Conservation (phyloP, 2,888 invertebrate species). For the Diarsia dahlii region DNA sequence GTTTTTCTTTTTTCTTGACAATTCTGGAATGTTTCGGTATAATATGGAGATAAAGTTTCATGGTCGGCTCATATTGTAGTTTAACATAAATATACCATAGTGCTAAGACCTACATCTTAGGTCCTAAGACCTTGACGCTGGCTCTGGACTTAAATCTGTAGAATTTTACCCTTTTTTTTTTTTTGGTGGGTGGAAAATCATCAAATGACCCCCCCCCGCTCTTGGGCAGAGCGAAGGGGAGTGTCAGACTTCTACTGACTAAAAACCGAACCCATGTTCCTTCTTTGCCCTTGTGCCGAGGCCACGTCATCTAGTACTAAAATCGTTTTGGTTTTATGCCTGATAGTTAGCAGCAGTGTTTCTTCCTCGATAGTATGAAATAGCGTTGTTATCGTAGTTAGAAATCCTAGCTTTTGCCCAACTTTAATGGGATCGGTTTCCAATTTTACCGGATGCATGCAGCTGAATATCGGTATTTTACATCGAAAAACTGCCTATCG, state of each 20-base stretch:
- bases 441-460: too few relatives aligned
- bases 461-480: too few relatives aligned
- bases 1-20: slow-evolving; percentile 41
- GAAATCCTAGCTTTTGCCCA: background rate
- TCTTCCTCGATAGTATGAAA: slow-evolving; percentile 2
- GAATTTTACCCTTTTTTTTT: slow-evolving; percentile 11
- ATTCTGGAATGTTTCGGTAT: slow-evolving; percentile 46
- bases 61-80: slow-evolving; percentile 42
- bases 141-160: slow-evolving; percentile 18
- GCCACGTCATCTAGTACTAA: too few relatives aligned
- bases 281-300: too few relatives aligned
- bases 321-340: slow-evolving; percentile 13
- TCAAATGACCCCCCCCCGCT: too few relatives aligned
- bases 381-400: background rate
- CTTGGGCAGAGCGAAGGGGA: too few relatives aligned
- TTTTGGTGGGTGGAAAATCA: too few relatives aligned
- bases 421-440: too few relatives aligned
- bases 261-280: too few relatives aligned
- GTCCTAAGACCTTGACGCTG: slow-evolving; percentile 20
- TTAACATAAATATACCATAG: slow-evolving; percentile 60
- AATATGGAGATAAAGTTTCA: slow-evolving; percentile 63
- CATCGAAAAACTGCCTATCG: too few relatives aligned
- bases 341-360: background rate
- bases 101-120: slow-evolving; percentile 22
- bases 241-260: too few relatives aligned